phyloP scores from a whole-genome alignment of 2,888 invertebrate genomes.

The Liodrosophila aerea region DNA sequence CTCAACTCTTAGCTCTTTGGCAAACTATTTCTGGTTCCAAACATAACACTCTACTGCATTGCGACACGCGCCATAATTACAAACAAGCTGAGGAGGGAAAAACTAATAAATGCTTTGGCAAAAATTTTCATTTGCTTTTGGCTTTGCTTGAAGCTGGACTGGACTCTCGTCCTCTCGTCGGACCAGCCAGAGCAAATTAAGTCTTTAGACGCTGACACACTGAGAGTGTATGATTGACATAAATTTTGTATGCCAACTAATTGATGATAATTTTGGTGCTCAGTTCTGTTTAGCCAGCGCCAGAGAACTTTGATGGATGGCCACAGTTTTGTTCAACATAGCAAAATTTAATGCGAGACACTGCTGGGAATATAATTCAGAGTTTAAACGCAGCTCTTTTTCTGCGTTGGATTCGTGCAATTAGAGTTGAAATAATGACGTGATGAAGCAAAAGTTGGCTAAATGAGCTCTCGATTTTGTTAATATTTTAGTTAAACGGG shows the following conservation, averaged over 20 bases:
- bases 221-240: slow-evolving; percentile 57
- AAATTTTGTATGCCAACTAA: slow-evolving; percentile 64
- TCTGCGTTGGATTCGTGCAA: too few relatives aligned
- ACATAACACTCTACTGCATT: slow-evolving; percentile 27
- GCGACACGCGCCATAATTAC: slow-evolving; percentile 57
- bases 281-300: slow-evolving; percentile 12
- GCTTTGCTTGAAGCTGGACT: too few relatives aligned
- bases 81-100: slow-evolving; percentile 28
- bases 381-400: too few relatives aligned
- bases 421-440: too few relatives aligned
- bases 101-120: slow-evolving; percentile 53
- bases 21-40: slow-evolving; percentile 39
- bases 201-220: slow-evolving; percentile 21
- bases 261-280: slow-evolving; percentile 67
- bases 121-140: slow-evolving; percentile 55
- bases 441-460: too few relatives aligned
- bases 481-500: too few relatives aligned
- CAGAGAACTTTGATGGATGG: slow-evolving; percentile 57
- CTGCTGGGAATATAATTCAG: too few relatives aligned
- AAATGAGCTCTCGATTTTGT: too few relatives aligned
- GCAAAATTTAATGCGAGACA: slow-evolving; percentile 2
- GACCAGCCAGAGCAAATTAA: slow-evolving; percentile 43
- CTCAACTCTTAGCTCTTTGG: slow-evolving; percentile 40
- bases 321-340: slow-evolving; percentile 2
- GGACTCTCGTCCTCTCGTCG: too few relatives aligned